These are phyloP conservation scores for Rhombomys opimus DNA, from an alignment of 2,113 vertebrate genomes.

Conservation along the genomic window DNA sequence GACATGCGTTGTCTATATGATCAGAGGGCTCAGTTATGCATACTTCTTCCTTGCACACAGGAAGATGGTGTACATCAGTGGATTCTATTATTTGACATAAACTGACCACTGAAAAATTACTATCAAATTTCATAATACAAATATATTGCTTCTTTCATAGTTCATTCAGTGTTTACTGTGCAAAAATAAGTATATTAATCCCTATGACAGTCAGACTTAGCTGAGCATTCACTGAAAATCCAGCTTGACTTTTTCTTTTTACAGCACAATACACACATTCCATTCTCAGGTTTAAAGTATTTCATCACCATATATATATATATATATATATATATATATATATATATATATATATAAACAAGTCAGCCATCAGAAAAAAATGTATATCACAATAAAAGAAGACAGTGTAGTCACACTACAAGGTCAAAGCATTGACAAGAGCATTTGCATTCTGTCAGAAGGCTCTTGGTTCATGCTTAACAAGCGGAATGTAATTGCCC, in stretches of 20 bases:
- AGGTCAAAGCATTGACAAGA: conserved; percentile 11
- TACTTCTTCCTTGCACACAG: neutral
- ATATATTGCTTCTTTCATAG: neutral
- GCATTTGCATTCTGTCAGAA: conserved; percentile 25
- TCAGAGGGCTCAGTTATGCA: neutral
- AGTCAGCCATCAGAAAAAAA: neutral
- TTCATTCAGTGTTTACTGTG: neutral
- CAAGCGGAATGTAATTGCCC: conserved; percentile 34
- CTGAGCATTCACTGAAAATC: neutral
- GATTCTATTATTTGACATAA: conserved; percentile 44
- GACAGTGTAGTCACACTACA: neutral
- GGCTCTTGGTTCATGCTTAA: conserved; percentile 58
- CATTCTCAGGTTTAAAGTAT: neutral
- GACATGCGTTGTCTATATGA: neutral
- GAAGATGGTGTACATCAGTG: neutral
- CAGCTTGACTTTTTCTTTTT: neutral
- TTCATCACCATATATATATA: conserved; percentile 2
- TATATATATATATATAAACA: neutral
- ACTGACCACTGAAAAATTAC: neutral
- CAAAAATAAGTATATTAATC: neutral
- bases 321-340: neutral
- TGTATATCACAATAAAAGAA: neutral
- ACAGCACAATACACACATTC: neutral
- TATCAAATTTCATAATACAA: neutral
- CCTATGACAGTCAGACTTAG: neutral